Conservation (phyloP, 2,113 vertebrate genomes). For the Panthera tigris region DNA sequence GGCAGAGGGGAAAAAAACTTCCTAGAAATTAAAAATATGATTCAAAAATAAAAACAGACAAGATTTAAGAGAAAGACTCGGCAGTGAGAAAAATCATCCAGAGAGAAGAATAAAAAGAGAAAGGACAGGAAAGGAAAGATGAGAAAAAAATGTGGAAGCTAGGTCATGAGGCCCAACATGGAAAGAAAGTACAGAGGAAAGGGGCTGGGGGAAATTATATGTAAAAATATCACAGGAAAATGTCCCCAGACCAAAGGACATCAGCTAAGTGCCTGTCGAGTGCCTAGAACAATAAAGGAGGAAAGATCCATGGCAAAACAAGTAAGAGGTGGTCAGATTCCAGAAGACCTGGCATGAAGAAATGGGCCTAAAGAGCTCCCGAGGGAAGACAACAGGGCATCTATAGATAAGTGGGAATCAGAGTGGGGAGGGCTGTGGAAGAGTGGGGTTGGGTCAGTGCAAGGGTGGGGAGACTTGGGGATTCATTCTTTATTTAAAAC, state of each 20-base stretch:
- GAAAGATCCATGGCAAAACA: neutral
- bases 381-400: neutral
- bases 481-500: neutral
- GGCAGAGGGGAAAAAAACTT: neutral
- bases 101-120: conserved; percentile 4
- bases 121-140: neutral
- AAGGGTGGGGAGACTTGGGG: neutral
- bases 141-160: neutral
- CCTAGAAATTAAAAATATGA: neutral
- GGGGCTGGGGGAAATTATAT: neutral
- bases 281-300: neutral
- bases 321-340: neutral
- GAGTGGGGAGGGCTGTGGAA: neutral
- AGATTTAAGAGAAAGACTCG: neutral
- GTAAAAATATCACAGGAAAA: neutral
- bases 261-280: neutral
- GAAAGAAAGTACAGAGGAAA: neutral
- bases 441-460: neutral
- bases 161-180: neutral
- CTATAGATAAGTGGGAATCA: neutral
- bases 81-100: neutral
- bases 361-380: neutral
- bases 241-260: neutral
- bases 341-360: neutral
- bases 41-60: neutral